These are phyloP conservation scores for Hipparchia sbordonii DNA, from an alignment of 2,888 invertebrate species.

Conservation along the genomic window DNA sequence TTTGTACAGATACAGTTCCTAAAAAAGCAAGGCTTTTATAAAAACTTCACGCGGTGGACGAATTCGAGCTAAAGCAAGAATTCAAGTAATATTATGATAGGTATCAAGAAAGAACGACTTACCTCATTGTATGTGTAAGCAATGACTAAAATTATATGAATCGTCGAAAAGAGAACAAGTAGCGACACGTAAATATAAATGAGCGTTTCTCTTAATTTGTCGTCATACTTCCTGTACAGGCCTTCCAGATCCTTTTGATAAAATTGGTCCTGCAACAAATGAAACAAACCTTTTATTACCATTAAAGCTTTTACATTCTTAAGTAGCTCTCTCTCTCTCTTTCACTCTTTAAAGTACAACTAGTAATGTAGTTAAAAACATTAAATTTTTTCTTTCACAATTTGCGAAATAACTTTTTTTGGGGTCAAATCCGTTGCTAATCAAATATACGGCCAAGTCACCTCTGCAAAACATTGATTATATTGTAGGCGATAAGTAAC, in stretches of 20 bases:
- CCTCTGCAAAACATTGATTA: constrained; percentile 13
- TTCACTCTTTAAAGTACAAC: too few relatives aligned
- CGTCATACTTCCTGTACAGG: constrained; percentile 88
- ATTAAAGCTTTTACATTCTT: too few relatives aligned
- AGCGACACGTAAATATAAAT: constrained; percentile 89
- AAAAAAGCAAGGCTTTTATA: too few relatives aligned
- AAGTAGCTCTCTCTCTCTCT: too few relatives aligned
- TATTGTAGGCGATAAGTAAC: constrained; percentile 17
- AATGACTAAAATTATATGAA: constrained; percentile 84
- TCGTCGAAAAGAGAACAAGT: constrained; percentile 84
- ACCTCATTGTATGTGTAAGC: constrained; percentile 71
- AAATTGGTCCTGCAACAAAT: constrained; percentile 87
- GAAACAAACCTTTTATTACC: background rate
- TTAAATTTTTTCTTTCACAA: too few relatives aligned
- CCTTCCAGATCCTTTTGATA: constrained; percentile 88
- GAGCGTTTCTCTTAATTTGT: constrained; percentile 89
- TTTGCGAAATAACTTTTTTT: too few relatives aligned
- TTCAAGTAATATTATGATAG: too few relatives aligned
- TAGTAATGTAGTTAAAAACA: too few relatives aligned
- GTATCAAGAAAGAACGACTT: constrained; percentile 38
- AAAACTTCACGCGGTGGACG: too few relatives aligned
- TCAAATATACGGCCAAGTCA: constrained; percentile 14
- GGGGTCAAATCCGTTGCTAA: constrained; percentile 1
- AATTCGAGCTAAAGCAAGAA: too few relatives aligned
- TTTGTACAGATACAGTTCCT: too few relatives aligned